Evolutionary conservation across 2,797 vertebrate species (phyloP).

Genomic region (Onychomys torridus): DNA sequence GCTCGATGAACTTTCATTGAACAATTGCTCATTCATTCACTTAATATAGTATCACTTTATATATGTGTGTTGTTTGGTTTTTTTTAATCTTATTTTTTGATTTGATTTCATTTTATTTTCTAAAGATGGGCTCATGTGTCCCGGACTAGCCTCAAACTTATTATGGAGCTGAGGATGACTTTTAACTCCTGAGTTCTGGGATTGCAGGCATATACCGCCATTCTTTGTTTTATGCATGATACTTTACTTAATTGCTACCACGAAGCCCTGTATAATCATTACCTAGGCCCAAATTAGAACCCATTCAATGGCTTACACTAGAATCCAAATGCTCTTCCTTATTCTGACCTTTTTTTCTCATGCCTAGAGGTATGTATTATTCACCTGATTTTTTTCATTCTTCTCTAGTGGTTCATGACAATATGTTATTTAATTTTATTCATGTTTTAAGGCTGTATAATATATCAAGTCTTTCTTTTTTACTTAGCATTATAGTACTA

Average conservation of each 20-base stretch:
- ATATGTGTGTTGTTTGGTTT: not conserved
- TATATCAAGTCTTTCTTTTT: conserved; percentile 23
- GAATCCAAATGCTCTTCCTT: not conserved
- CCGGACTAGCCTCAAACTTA: not conserved
- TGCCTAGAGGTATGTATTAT: not conserved
- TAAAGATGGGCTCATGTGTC: not conserved
- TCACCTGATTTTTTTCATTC: not conserved
- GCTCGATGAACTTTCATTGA: not conserved
- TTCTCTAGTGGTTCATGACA: not conserved
- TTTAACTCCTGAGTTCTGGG: not conserved
- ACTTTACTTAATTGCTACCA: not conserved
- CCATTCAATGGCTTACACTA: not conserved
- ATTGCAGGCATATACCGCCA: not conserved
- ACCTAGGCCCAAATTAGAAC: not conserved
- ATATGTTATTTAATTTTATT: conserved; percentile 30
- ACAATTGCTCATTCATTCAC: not conserved
- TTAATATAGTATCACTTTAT: not conserved
- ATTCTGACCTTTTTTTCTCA: not conserved
- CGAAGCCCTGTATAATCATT: not conserved
- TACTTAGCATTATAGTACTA: not conserved
- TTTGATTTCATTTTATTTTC: not conserved
- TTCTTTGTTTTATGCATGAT: not conserved
- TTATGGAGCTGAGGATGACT: no score
- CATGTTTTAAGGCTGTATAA: conserved; percentile 12
- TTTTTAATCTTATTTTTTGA: not conserved